Evolutionary conservation across 2,113 vertebrate genomes (phyloP).

Genomic region (Pseudorasbora parva): DNA sequence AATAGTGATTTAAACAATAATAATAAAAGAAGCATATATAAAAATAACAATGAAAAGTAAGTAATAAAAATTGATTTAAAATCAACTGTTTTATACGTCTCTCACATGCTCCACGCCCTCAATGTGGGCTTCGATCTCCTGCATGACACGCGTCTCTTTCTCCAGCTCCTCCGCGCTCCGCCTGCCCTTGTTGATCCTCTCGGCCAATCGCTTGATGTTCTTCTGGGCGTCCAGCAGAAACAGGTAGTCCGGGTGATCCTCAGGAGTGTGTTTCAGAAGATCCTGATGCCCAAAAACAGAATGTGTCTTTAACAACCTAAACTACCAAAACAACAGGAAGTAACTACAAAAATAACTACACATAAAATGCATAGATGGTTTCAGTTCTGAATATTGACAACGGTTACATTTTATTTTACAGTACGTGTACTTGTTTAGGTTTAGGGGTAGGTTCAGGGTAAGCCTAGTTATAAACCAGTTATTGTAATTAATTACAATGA

Average conservation of each 20-base stretch:
- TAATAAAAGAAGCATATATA: too few relatives aligned
- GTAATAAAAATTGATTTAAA: too few relatives aligned
- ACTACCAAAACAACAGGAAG: not conserved
- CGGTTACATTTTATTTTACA: too few relatives aligned
- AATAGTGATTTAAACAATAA: too few relatives aligned
- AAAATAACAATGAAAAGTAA: too few relatives aligned
- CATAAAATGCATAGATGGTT: not conserved
- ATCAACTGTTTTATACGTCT: slow-evolving; percentile 7
- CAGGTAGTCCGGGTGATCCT: slow-evolving; percentile 91
- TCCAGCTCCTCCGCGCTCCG: slow-evolving; percentile 94
- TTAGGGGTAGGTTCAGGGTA: too few relatives aligned
- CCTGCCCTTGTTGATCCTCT: slow-evolving; percentile 96
- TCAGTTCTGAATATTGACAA: not conserved
- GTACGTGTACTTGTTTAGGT: too few relatives aligned
- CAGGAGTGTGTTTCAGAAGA: slow-evolving; percentile 93
- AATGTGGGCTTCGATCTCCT: slow-evolving; percentile 97
- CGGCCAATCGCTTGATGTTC: slow-evolving; percentile 93
- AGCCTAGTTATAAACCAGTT: too few relatives aligned
- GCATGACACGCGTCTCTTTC: slow-evolving; percentile 90
- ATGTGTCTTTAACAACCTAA: not conserved
- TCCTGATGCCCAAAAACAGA: slow-evolving; percentile 76
- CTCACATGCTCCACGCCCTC: slow-evolving; percentile 95
- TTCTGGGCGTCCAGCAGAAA: slow-evolving; percentile 90
- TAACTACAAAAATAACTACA: not conserved
- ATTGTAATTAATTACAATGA: too few relatives aligned